These are phyloP conservation scores for Eudemis profundana DNA, from an alignment of 2,888 invertebrate species.

Conservation along the genomic window DNA sequence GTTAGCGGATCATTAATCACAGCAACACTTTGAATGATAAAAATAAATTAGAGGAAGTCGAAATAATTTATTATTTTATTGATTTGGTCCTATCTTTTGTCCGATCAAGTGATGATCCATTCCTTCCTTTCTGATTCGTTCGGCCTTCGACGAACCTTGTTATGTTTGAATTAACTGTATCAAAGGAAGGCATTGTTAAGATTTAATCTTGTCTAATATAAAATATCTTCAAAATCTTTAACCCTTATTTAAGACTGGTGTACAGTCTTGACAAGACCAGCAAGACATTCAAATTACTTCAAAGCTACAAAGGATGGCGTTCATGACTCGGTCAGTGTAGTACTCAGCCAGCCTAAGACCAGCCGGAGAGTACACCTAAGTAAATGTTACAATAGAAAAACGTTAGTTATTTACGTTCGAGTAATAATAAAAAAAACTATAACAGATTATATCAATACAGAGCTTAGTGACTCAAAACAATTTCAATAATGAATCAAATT, in stretches of 20 bases:
- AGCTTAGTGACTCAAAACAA: no score
- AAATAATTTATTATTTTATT: slow-evolving; percentile 82
- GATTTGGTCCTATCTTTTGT: slow-evolving; percentile 79
- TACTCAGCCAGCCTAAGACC: no score
- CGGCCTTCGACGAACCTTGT: slow-evolving; percentile 59
- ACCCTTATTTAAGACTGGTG: not conserved
- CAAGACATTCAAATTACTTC: no score
- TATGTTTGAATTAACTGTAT: slow-evolving; percentile 58
- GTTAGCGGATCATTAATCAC: slow-evolving; percentile 74
- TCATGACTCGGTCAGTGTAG: no score
- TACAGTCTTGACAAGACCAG: no score
- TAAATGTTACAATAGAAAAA: no score
- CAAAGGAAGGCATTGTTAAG: slow-evolving; percentile 37
- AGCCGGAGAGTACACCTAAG: no score
- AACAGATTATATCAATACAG: no score
- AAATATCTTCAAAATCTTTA: not conserved
- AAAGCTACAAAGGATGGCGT: no score
- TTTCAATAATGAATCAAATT: no score
- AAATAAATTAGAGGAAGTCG: slow-evolving; percentile 74
- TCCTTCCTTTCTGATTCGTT: slow-evolving; percentile 69
- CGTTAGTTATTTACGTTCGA: no score
- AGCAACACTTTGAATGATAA: slow-evolving; percentile 76
- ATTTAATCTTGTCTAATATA: slow-evolving; percentile 30
- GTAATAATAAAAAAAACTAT: no score
- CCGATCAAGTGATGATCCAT: slow-evolving; percentile 75